phyloP scores from a whole-genome alignment of 2,888 invertebrate species.

The Dugesia japonica region DNA sequence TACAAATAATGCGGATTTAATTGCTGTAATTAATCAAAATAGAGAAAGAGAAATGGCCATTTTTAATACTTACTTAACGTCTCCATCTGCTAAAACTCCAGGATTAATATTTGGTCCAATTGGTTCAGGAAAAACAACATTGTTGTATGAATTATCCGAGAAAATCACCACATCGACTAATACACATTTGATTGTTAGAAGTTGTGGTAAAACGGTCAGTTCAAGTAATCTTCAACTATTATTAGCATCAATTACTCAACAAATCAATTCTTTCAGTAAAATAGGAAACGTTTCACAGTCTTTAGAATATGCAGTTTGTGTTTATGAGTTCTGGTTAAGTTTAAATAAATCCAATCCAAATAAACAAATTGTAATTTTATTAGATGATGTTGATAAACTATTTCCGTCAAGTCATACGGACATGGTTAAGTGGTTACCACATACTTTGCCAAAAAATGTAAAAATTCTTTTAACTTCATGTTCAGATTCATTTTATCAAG shows the following conservation, averaged over 20 bases:
- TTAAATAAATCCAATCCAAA: slow-evolving; percentile 16
- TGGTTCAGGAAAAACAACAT: slow-evolving; percentile 29
- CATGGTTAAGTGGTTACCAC: slow-evolving; percentile 32
- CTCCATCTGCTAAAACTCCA: slow-evolving; percentile 26
- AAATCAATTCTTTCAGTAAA: slow-evolving; percentile 13
- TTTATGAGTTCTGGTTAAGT: slow-evolving; percentile 31
- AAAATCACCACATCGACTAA: slow-evolving; percentile 7
- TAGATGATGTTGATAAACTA: slow-evolving; percentile 28
- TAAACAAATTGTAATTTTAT: slow-evolving; percentile 30
- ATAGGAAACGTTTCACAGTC: neutral
- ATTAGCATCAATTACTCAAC: slow-evolving; percentile 25
- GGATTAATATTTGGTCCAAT: slow-evolving; percentile 27
- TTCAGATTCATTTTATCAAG: slow-evolving; percentile 22
- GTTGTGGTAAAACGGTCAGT: slow-evolving; percentile 23
- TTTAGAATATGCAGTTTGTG: slow-evolving; percentile 31
- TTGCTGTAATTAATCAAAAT: neutral
- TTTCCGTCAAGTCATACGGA: slow-evolving; percentile 33
- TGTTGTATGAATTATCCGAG: slow-evolving; percentile 4
- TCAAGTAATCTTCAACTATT: slow-evolving; percentile 28
- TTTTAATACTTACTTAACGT: slow-evolving; percentile 30
- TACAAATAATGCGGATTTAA: neutral
- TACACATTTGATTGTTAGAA: slow-evolving; percentile 23
- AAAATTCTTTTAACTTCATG: slow-evolving; percentile 30
- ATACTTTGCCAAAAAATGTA: slow-evolving; percentile 17
- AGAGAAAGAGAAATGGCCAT: slow-evolving; percentile 31